Percentiles rank a stretch among this genome's conserved stretches.
These are phyloP conservation scores for Alces alces DNA, from an alignment of 2,113 vertebrate genomes.

Conservation along the genomic window DNA sequence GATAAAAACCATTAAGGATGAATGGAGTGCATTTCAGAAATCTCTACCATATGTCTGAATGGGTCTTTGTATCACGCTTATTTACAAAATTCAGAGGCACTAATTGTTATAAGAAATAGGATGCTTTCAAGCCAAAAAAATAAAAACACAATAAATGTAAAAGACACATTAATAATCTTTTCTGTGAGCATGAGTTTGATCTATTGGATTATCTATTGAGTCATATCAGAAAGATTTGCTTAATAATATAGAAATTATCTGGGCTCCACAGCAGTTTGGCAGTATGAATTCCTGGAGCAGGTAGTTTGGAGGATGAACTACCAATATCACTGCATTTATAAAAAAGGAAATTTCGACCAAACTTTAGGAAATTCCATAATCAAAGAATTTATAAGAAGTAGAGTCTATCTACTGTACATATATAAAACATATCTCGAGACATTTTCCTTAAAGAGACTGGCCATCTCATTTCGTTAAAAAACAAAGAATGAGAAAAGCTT, in stretches of 20 bases:
- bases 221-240: background rate
- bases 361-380: background rate
- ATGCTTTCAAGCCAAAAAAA: background rate
- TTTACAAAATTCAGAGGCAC: slow-evolving; percentile 47
- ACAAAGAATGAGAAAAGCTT: background rate
- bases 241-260: slow-evolving; percentile 23
- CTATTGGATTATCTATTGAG: slow-evolving; percentile 36
- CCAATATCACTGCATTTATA: background rate
- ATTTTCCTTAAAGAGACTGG: background rate
- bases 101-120: slow-evolving; percentile 58
- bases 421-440: background rate
- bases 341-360: background rate
- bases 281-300: background rate
- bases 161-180: slow-evolving; percentile 41
- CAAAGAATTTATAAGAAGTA: background rate
- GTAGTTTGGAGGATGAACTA: background rate
- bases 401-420: background rate
- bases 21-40: slow-evolving; percentile 37
- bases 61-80: slow-evolving; percentile 17
- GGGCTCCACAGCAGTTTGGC: background rate
- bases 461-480: background rate
- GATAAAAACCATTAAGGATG: slow-evolving; percentile 55
- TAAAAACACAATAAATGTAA: background rate
- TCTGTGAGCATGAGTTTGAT: slow-evolving; percentile 51
- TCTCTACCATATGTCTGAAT: slow-evolving; percentile 7